Base-by-base conservation (phyloP, 2,113 vertebrate species). In the Xenopus borealis region DNA sequence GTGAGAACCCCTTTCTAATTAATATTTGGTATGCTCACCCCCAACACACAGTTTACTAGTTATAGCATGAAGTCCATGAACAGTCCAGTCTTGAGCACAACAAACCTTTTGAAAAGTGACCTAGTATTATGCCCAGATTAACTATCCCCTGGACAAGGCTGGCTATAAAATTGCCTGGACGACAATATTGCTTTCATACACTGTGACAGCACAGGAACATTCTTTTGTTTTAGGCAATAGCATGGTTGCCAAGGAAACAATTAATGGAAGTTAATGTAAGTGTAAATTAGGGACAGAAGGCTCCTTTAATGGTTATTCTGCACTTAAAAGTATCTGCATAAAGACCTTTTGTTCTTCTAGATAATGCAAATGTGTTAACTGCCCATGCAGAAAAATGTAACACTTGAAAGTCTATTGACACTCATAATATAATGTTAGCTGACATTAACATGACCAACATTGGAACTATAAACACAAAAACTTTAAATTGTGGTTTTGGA, bases 171-270 rank as follows among this genome's bases (percentile, higher is more conserved):
- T 46, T 17, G 17, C 20, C 11, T 30, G 66, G 33, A 75, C 45
- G 45, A 68, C 52, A 40, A 13, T 17, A 62, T 33, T 87, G 71
- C 83, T 74, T 78, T 85, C 79, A 84, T 89, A 83, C 71, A 72
- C 79, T 82, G 71, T 85, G 86, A 78, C 81, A 61, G 69, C 78
- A 81, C 72, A 69, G 79, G 83, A 88, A 85, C 87, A 89, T 88
- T 80, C 77, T 58, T 87, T 82, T 90, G 85, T 88, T 92, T 88
- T 82, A 82, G 86, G 79, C 81, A 88, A 88, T 89, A 88, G 87
- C 77, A 83, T 63, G 78, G 89, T 91, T 91, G 83, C 86, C 84
- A 84, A 71, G 89, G 86, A 84, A 91, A 90, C 85, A 64, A 46
- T 82, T 81, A 83, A 85, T 81, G 83, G 82, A 88, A 88, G 85